A percentile compares a stretch with the other conserved stretches of the same genome.
phyloP scores from a whole-genome alignment of 2,888 invertebrate species.

The Tetranychus piercei region DNA sequence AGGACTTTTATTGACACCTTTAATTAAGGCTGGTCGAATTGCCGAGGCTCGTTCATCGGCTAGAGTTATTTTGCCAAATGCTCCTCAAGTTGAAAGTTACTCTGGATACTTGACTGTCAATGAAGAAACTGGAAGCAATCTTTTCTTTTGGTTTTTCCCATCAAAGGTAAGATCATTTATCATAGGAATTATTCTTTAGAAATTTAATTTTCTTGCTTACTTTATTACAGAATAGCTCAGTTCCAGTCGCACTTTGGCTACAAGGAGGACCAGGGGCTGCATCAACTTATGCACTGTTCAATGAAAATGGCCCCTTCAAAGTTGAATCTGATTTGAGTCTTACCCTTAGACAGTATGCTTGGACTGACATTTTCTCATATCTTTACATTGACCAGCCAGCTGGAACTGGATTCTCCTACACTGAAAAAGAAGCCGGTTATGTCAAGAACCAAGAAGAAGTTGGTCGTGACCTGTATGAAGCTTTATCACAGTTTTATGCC shows the following conservation, averaged over 20 bases:
- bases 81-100: slow-evolving; percentile 44
- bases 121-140: slow-evolving; percentile 52
- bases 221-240: slow-evolving; percentile 21
- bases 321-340: slow-evolving; percentile 38
- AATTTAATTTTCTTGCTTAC: background rate
- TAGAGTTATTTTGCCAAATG: slow-evolving; percentile 29
- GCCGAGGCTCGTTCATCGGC: slow-evolving; percentile 41
- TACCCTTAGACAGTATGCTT: slow-evolving; percentile 49
- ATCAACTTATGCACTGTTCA: slow-evolving; percentile 35
- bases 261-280: slow-evolving; percentile 36
- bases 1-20: slow-evolving; percentile 46
- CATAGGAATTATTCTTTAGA: background rate
- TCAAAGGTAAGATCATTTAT: slow-evolving; percentile 38
- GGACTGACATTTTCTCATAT: slow-evolving; percentile 57
- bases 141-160: slow-evolving; percentile 84
- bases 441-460: slow-evolving; percentile 59
- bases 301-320: slow-evolving; percentile 60
- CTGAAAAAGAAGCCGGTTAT: slow-evolving; percentile 53
- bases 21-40: slow-evolving; percentile 50
- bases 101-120: slow-evolving; percentile 71
- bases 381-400: slow-evolving; percentile 85
- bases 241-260: slow-evolving; percentile 34
- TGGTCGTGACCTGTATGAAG: slow-evolving; percentile 55
- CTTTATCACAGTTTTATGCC: slow-evolving; percentile 59
- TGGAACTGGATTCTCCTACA: slow-evolving; percentile 78